Conservation (phyloP, 1,140 invertebrate species). For the Metaphire vulgaris region DNA sequence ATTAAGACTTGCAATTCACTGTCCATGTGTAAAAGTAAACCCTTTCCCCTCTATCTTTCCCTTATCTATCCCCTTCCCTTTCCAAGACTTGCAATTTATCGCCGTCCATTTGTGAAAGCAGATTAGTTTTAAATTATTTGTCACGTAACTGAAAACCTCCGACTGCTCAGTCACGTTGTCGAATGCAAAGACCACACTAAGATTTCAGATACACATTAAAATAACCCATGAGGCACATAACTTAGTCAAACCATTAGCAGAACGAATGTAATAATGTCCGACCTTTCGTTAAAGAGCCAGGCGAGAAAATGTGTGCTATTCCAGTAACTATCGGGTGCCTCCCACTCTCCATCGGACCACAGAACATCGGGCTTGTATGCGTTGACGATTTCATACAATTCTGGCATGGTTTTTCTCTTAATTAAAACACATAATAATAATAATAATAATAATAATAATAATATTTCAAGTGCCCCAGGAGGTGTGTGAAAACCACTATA, state of each 20-base stretch:
- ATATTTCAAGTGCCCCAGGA: not conserved
- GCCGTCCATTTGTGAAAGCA: too few species aligned
- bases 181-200: not conserved
- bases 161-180: too few species aligned
- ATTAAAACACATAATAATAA: not conserved
- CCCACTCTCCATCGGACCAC: constrained; percentile 79
- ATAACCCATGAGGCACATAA: not conserved
- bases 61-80: too few species aligned
- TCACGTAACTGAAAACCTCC: too few species aligned
- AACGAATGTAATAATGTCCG: not conserved
- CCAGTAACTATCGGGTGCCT: constrained; percentile 62
- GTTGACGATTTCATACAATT: constrained; percentile 59
- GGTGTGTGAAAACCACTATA: not conserved
- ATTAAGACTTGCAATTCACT: too few species aligned
- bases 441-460: not conserved
- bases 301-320: constrained; percentile 60
- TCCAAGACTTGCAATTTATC: too few species aligned
- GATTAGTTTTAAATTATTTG: too few species aligned
- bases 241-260: not conserved
- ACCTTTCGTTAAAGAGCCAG: constrained; percentile 88
- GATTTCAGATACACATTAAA: not conserved
- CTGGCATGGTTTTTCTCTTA: constrained; percentile 52
- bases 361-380: constrained; percentile 79
- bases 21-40: too few species aligned
- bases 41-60: too few species aligned